These are phyloP conservation scores for Gasteruption jaculator DNA, from an alignment of 2,888 invertebrate species.

Conservation along the genomic window DNA sequence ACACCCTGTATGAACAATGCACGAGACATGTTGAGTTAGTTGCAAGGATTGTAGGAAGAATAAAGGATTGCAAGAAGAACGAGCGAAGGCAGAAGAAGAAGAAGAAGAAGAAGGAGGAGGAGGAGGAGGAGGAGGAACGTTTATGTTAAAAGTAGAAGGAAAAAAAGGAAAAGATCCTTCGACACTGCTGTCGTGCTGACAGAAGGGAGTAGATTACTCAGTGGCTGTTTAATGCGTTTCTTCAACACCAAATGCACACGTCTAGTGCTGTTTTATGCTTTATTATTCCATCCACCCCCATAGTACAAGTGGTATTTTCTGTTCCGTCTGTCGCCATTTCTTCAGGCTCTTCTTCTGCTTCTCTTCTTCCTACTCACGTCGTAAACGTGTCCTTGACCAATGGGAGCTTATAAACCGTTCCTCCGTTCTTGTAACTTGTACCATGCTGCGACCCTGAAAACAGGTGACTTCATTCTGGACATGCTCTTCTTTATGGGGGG, in stretches of 20 bases:
- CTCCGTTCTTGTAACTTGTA: slow-evolving; percentile 20
- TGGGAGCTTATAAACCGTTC: too few relatives aligned
- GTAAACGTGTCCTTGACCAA: slow-evolving; percentile 27
- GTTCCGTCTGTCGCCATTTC: slow-evolving; percentile 12
- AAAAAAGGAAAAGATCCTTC: slow-evolving; percentile 23
- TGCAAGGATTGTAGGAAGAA: too few relatives aligned
- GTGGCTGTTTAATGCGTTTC: slow-evolving; percentile 30
- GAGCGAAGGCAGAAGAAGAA: slow-evolving; percentile 8
- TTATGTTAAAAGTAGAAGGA: slow-evolving; percentile 11
- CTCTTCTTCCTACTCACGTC: slow-evolving; percentile 27
- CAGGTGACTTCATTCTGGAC: slow-evolving; percentile 33
- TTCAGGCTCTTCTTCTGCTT: slow-evolving; percentile 27
- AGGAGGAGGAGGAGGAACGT: slow-evolving; percentile 8
- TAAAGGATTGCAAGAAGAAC: slow-evolving; percentile 1
- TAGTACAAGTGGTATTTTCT: neutral
- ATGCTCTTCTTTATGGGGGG: slow-evolving; percentile 30
- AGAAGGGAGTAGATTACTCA: slow-evolving; percentile 23
- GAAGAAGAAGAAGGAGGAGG: slow-evolving; percentile 6
- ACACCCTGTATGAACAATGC: too few relatives aligned
- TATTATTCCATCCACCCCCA: slow-evolving; percentile 19
- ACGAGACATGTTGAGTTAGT: too few relatives aligned
- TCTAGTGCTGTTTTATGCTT: slow-evolving; percentile 31
- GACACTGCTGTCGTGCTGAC: slow-evolving; percentile 25
- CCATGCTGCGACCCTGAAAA: slow-evolving; percentile 26
- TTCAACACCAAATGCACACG: slow-evolving; percentile 27